Conservation (phyloP, 2,888 invertebrate genomes). For the Dolichopus griseipennis region DNA sequence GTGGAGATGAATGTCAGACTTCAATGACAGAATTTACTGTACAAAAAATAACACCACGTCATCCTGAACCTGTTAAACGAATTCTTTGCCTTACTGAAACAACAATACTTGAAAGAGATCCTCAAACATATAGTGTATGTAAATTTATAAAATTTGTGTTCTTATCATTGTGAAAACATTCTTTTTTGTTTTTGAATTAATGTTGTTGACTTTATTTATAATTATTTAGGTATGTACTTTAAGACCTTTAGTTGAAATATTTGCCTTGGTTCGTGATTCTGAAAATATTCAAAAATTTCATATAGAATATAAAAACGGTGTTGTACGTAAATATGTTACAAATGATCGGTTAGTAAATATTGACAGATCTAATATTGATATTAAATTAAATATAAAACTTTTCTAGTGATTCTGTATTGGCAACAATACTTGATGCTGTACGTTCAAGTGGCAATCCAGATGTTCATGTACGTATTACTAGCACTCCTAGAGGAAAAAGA, state of each 20-base stretch:
- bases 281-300: slow-evolving; percentile 88
- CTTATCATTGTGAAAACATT: not conserved
- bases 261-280: slow-evolving; percentile 81
- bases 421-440: slow-evolving; percentile 92
- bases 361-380: not conserved
- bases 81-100: slow-evolving; percentile 91
- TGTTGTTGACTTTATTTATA: not conserved
- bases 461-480: slow-evolving; percentile 83
- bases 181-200: not conserved
- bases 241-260: slow-evolving; percentile 72
- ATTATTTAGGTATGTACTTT: slow-evolving; percentile 60
- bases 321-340: slow-evolving; percentile 77
- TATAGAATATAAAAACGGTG: slow-evolving; percentile 89
- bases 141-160: not conserved
- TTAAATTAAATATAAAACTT: slow-evolving; percentile 5
- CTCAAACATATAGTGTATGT: slow-evolving; percentile 77
- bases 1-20: slow-evolving; percentile 89
- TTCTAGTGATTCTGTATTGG: slow-evolving; percentile 84
- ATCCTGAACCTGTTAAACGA: slow-evolving; percentile 76
- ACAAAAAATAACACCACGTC: slow-evolving; percentile 78
- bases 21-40: slow-evolving; percentile 94
- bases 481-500: slow-evolving; percentile 76
- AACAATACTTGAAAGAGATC: slow-evolving; percentile 92
- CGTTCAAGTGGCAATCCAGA: slow-evolving; percentile 94
- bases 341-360: slow-evolving; percentile 64